phyloP scores from a whole-genome alignment of 2,113 vertebrate genomes.

The Varanus salvator region DNA sequence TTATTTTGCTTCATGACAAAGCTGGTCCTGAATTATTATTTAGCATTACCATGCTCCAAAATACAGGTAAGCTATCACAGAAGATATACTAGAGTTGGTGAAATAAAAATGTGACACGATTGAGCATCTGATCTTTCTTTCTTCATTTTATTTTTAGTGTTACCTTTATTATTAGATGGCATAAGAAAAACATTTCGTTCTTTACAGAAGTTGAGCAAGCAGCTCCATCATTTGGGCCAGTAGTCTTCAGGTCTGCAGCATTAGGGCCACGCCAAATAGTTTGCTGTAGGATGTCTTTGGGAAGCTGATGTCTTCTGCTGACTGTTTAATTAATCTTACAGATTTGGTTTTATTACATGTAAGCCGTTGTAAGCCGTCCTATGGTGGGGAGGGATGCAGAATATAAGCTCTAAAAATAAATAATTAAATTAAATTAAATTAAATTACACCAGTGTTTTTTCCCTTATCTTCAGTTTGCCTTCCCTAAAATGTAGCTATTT shows the following conservation, averaged over 20 bases:
- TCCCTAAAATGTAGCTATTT: neutral
- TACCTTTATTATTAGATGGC: neutral
- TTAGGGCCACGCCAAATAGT: neutral
- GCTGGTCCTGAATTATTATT: neutral
- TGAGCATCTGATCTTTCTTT: neutral
- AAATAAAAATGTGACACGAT: rapidly evolving
- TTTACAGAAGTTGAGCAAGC: neutral
- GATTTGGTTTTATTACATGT: neutral
- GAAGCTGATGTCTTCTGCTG: neutral
- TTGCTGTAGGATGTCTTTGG: neutral
- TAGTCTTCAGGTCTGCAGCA: neutral
- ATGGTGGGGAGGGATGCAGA: neutral
- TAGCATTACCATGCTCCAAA: rapidly evolving
- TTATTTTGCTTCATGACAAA: neutral
- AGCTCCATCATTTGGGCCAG: neutral
- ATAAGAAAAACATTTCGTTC: neutral
- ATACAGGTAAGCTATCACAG: conserved; percentile 18
- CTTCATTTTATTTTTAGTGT: neutral
- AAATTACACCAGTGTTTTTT: neutral
- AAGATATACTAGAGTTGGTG: conserved; percentile 1
- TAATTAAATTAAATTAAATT: neutral
- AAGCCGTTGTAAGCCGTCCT: neutral
- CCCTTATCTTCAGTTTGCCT: neutral
- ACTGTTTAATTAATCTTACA: neutral
- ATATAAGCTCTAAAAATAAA: neutral